Evolutionary conservation across 2,113 vertebrate species (phyloP), one percentile per base, ranked within the genome.

Genomic region (Podiceps cristatus): DNA sequence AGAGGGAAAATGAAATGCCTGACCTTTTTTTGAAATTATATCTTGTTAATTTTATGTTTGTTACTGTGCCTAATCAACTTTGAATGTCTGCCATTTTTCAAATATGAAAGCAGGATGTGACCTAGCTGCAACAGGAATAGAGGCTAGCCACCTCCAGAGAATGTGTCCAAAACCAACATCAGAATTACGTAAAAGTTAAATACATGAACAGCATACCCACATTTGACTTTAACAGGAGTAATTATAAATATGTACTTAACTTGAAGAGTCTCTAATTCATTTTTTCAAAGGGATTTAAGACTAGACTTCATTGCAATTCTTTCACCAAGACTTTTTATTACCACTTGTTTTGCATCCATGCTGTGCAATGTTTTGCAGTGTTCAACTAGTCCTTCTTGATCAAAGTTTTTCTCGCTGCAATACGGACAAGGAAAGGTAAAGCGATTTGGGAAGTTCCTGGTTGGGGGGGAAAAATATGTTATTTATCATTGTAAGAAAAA

Each of bases 341-440:
- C 98, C 99, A 99, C 99, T 98, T 98, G 99, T 85, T 99, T 99
- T 68, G 99, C 94, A 78, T 99, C 99, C 60, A 97, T 98, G 96
- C 98, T 98, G 86, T 99, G 99, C 79, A 98, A 97, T 28, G 99
- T 93, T 91, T 98, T 99, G 98, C 99, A 99, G 96, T 99, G 99
- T 58, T 99, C 99, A 68, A 99, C 98, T 86, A 99, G 98, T 37
- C 99, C 99, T 42, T 99, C 99, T 95, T 99, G 99, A 67, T 99
- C 99, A 35, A 99, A 98, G 98, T 99, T 99, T 97, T 98, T 99
- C 97, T 99, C 99, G 53, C 96, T 98, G 96, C 99, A 99, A 95
- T 99, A 99, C 0, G 99, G 99, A 87, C 99, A 99, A 75, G 99
- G 98, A 95, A 99, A 99, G 23, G 99, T 99, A 76, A 99, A 99